Conservation (phyloP, 2,113 vertebrate genomes). For the Manacus vitellinus region DNA sequence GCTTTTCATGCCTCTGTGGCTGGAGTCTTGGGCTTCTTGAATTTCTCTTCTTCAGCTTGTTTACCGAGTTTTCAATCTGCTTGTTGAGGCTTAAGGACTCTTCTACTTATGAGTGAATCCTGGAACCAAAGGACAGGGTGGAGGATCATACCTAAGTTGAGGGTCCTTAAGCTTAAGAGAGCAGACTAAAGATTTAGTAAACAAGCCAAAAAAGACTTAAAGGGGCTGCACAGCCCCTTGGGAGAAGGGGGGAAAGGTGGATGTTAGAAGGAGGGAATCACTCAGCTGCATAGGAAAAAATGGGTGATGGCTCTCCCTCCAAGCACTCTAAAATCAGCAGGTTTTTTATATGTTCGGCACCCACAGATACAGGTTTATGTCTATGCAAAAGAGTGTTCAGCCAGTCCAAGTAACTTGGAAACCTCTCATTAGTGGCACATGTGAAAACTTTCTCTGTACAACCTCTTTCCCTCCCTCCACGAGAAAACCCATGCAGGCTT, state of each 20-base stretch:
- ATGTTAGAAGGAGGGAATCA: neutral
- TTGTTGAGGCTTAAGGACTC: conserved; percentile 35
- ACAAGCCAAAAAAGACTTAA: neutral
- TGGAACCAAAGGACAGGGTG: neutral
- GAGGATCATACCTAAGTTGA: neutral
- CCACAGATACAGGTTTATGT: neutral
- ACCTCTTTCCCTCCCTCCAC: neutral
- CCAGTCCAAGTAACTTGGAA: neutral
- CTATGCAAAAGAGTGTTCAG: neutral
- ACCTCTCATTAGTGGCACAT: neutral
- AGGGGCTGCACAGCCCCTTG: neutral
- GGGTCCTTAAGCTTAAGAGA: conserved; percentile 14
- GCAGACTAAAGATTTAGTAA: neutral
- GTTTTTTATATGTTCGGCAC: neutral
- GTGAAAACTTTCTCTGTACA: neutral
- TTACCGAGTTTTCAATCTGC: conserved; percentile 37
- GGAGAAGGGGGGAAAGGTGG: neutral
- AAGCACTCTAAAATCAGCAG: neutral
- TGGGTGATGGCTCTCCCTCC: fast-evolving
- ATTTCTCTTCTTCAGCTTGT: conserved; percentile 1
- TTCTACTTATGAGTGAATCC: neutral
- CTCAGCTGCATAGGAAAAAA: neutral
- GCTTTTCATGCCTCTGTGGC: neutral
- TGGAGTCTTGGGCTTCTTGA: neutral
- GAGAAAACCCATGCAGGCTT: neutral